Evolutionary conservation across 2,888 invertebrate species (phyloP).

Genomic region (Agrilus biguttatus): DNA sequence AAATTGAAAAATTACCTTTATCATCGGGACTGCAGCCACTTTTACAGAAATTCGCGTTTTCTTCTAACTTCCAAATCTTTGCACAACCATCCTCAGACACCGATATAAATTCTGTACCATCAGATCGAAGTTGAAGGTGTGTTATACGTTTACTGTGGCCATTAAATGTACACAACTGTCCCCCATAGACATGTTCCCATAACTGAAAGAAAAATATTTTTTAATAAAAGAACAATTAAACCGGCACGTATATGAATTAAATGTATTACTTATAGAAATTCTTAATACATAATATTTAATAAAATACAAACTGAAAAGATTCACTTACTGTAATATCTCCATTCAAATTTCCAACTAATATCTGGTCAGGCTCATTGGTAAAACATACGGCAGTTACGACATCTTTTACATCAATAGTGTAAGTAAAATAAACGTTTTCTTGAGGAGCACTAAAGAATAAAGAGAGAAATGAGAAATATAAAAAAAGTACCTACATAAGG

Average conservation of each 20-base stretch:
- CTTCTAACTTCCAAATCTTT: slow-evolving; percentile 43
- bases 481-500: not conserved
- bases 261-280: too few species aligned
- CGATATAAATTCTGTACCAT: slow-evolving; percentile 42
- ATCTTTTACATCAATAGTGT: slow-evolving; percentile 42
- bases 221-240: too few species aligned
- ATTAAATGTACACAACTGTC: slow-evolving; percentile 35
- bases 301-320: not conserved
- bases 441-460: slow-evolving; percentile 14
- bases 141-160: slow-evolving; percentile 33
- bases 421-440: slow-evolving; percentile 22
- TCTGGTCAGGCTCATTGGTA: slow-evolving; percentile 29
- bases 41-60: slow-evolving; percentile 7
- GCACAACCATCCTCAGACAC: slow-evolving; percentile 40
- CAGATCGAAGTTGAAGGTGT: slow-evolving; percentile 38
- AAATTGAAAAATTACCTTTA: slow-evolving; percentile 12
- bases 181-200: slow-evolving; percentile 43
- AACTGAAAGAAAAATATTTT: slow-evolving; percentile 29
- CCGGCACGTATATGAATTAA: too few species aligned
- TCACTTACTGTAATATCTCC: slow-evolving; percentile 33
- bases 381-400: slow-evolving; percentile 43
- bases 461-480: slow-evolving; percentile 4
- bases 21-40: slow-evolving; percentile 12
- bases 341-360: slow-evolving; percentile 33
- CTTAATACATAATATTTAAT: not conserved